Base-by-base conservation (phyloP, 2,888 invertebrate species). In the Diaperis boleti region DNA sequence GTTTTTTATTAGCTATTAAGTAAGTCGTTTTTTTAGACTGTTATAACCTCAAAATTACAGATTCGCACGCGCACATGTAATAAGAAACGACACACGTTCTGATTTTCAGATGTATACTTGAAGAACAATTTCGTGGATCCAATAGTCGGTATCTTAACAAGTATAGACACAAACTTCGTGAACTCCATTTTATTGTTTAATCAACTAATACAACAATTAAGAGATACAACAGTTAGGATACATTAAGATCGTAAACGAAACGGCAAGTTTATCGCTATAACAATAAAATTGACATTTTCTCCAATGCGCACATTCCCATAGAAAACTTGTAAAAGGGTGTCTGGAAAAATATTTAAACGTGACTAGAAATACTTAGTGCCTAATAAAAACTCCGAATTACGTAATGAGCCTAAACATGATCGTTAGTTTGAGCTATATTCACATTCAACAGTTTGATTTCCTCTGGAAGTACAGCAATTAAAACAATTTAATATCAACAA, bases 151-250 rank as follows among this genome's bases (percentile, higher is more conserved):
- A n/a, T n/a, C n/a, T n/a, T n/a, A n/a, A n/a, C n/a, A n/a, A n/a
- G n/a, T n/a, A n/a, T n/a, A n/a, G n/a, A n/a, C n/a, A n/a, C n/a
- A n/a, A n/a, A n/a, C n/a, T n/a, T n/a, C n/a, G n/a, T n/a, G n/a
- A n/a, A n/a, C n/a, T n/a, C n/a, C n/a, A n/a, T n/a, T n/a, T n/a
- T n/a, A n/a, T n/a, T n/a, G n/a, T n/a, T n/a, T n/a, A n/a, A n/a
- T n/a, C n/a, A n/a, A n/a, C n/a, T n/a, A n/a, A 35, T 56, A 56
- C 56, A 55, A 55, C 55, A 45, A 56, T 56, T 20, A 56, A 56
- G 14, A 13, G 29, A 45, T 56, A 56, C 56, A 56, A 56, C 56
- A 56, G 20, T 50, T 33, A 50, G n/a, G n/a, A n/a, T 52, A 42
- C 20, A 54, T 31, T 29, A 50, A 13, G 26, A 52, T 20, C 13